Percentiles rank a stretch among this genome's conserved stretches.
Conservation (phyloP, 2,888 invertebrate genomes). For the Dyspetes luteomarginatus region DNA sequence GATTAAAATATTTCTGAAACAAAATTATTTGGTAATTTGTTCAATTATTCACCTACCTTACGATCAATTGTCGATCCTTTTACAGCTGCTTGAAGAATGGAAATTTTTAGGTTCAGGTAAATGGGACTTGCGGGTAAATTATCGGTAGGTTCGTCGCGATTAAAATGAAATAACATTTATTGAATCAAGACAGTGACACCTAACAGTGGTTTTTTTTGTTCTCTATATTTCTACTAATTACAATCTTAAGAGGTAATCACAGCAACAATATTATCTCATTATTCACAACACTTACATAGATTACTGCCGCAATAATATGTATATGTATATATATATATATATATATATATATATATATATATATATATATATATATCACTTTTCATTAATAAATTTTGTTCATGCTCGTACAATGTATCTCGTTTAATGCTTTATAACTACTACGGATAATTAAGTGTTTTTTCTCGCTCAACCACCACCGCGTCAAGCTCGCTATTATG, state of each 20-base stretch:
- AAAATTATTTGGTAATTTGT: not conserved
- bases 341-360: too few species aligned
- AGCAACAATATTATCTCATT: constrained; percentile 84
- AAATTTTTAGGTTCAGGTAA: not conserved
- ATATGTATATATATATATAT: too few species aligned
- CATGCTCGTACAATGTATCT: constrained; percentile 80
- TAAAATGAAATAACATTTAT: constrained; percentile 84
- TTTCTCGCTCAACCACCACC: constrained; percentile 66
- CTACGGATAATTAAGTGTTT: constrained; percentile 73
- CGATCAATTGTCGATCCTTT: not conserved
- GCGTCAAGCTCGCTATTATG: constrained; percentile 60
- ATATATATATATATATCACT: constrained; percentile 62
- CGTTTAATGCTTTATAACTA: constrained; percentile 75
- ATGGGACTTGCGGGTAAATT: not conserved
- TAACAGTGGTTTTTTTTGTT: constrained; percentile 78
- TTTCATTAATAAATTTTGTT: constrained; percentile 80
- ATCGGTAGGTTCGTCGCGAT: constrained; percentile 47
- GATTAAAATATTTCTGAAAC: too few species aligned
- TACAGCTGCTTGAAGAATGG: not conserved
- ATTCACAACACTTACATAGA: constrained; percentile 84
- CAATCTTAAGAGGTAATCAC: constrained; percentile 83
- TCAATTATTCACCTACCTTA: not conserved
- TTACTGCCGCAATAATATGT: constrained; percentile 83
- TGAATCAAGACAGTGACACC: constrained; percentile 83
- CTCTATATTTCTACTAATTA: constrained; percentile 80